These are phyloP conservation scores for Zalophus californianus DNA, from an alignment of 2,797 vertebrate species.

Conservation along the genomic window DNA sequence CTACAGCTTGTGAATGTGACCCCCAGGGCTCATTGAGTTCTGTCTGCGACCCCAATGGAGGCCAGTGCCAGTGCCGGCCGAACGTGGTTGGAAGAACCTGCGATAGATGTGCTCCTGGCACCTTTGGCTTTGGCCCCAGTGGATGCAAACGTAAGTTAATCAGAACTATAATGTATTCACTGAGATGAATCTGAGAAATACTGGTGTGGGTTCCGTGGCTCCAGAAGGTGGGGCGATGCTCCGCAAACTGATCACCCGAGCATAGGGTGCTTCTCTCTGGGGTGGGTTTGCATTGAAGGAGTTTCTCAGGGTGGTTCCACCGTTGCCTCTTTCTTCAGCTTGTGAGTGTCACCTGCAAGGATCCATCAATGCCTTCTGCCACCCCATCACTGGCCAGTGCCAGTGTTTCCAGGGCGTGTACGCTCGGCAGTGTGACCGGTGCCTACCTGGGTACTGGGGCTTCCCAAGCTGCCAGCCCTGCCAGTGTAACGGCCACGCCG, in stretches of 20 bases:
- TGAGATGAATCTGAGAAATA: fast-evolving
- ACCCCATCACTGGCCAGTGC: slow-evolving; percentile 94
- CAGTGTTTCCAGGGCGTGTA: slow-evolving; percentile 92
- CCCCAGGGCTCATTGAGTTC: slow-evolving; percentile 97
- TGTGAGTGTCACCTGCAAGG: slow-evolving; percentile 94
- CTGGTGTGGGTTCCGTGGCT: neutral
- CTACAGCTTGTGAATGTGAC: slow-evolving; percentile 95
- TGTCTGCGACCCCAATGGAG: slow-evolving; percentile 95
- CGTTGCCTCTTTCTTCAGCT: slow-evolving; percentile 83
- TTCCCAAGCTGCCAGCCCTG: slow-evolving; percentile 96
- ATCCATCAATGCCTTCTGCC: slow-evolving; percentile 92
- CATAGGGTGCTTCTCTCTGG: fast-evolving
- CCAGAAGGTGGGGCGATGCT: fast-evolving
- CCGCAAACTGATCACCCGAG: neutral
- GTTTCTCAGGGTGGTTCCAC: neutral
- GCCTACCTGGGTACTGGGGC: slow-evolving; percentile 96
- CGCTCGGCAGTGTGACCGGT: slow-evolving; percentile 93
- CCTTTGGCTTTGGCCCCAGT: slow-evolving; percentile 95
- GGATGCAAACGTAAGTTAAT: slow-evolving; percentile 94
- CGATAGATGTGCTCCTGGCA: slow-evolving; percentile 93
- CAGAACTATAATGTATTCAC: neutral
- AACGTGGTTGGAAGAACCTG: slow-evolving; percentile 95
- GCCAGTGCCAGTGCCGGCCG: slow-evolving; percentile 95
- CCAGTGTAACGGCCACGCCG: slow-evolving; percentile 94
- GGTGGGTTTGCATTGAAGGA: neutral